Conservation (phyloP, 1,140 invertebrate species). For the Tribolium madens region DNA sequence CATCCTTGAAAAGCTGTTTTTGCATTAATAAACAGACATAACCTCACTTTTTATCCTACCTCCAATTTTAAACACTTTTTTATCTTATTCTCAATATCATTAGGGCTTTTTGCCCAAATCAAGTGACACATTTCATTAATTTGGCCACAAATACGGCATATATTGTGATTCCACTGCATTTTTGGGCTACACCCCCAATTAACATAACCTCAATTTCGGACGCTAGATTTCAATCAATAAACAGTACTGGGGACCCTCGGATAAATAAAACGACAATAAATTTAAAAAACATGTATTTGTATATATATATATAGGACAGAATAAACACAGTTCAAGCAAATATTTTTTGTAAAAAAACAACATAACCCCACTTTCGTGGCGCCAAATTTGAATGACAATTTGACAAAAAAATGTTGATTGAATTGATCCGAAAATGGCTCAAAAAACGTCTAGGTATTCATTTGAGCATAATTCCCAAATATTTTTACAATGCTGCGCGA, state of each 20-base stretch:
- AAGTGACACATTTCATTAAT: constrained; percentile 46
- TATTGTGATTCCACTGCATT: constrained; percentile 42
- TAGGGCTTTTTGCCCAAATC: constrained; percentile 34
- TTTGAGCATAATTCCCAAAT: constrained; percentile 52
- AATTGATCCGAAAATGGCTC: constrained; percentile 59
- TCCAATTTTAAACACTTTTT: constrained; percentile 48
- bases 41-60: constrained; percentile 21
- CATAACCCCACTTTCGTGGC: constrained; percentile 17
- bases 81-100: constrained; percentile 39
- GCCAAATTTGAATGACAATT: constrained; percentile 40
- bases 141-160: constrained; percentile 51
- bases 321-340: background rate
- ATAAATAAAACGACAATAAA: background rate
- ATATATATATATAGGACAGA: background rate
- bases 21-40: constrained; percentile 18
- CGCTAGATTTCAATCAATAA: background rate
- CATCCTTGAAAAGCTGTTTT: constrained; percentile 46
- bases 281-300: too few relatives aligned
- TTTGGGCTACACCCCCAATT: background rate
- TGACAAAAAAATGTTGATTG: constrained; percentile 48
- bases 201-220: constrained; percentile 14
- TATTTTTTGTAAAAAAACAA: background rate
- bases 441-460: constrained; percentile 55
- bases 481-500: constrained; percentile 61
- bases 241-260: background rate